These are phyloP conservation scores for Heliconius cydno DNA, from an alignment of 2,888 invertebrate genomes.

Conservation along the genomic window DNA sequence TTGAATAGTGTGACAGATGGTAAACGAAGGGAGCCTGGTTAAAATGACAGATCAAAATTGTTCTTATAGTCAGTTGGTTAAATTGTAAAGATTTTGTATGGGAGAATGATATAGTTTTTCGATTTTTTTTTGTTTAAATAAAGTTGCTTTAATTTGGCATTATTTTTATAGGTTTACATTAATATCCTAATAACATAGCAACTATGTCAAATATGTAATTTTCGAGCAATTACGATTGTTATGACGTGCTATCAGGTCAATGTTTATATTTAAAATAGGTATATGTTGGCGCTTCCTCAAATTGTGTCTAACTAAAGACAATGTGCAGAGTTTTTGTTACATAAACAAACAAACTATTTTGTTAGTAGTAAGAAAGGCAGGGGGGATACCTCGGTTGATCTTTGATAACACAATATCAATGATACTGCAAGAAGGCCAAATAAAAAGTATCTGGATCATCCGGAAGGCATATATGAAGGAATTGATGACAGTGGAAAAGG, in stretches of 20 bases:
- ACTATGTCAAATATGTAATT: no score
- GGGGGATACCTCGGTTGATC: no score
- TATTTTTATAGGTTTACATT: background rate
- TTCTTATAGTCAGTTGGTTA: slow-evolving; percentile 1
- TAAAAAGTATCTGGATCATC: no score
- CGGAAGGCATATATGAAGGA: no score
- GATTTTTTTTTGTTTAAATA: background rate
- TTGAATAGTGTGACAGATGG: slow-evolving; percentile 39
- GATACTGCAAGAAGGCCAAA: no score
- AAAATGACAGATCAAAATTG: slow-evolving; percentile 34
- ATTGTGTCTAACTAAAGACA: background rate
- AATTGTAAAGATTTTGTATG: slow-evolving; percentile 17
- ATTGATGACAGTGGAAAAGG: no score
- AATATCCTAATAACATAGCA: background rate
- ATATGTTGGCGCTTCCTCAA: background rate
- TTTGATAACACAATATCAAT: no score
- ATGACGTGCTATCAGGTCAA: background rate
- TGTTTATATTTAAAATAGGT: background rate
- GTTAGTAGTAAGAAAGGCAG: background rate
- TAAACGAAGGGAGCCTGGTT: slow-evolving; percentile 32
- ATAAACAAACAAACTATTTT: background rate
- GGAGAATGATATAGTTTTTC: background rate
- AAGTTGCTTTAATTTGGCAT: background rate
- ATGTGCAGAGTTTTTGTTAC: background rate
- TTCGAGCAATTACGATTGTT: no score